phyloP scores from a whole-genome alignment of 2,888 invertebrate genomes.

The Eupsilia transversa region DNA sequence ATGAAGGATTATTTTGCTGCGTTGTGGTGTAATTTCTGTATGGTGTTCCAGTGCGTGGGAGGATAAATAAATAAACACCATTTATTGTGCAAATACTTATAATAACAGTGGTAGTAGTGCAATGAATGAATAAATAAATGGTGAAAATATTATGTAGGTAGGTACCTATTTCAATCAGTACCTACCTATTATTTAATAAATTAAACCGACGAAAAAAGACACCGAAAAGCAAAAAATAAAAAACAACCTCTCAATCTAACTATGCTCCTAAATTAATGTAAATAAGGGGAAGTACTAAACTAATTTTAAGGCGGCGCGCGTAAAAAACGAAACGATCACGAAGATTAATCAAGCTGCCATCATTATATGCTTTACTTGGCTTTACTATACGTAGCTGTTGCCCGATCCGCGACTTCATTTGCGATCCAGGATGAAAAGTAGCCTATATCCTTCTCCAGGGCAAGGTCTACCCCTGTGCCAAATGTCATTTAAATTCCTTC shows the following conservation, averaged over 20 bases:
- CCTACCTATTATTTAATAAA: not conserved
- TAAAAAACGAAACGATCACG: not conserved
- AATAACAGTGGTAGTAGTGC: not conserved
- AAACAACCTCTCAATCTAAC: not conserved
- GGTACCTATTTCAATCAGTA: not conserved
- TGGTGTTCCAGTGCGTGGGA: no score
- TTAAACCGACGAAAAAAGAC: not conserved
- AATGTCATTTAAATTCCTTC: no score
- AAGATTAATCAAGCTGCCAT: not conserved
- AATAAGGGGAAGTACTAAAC: no score
- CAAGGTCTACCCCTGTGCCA: no score
- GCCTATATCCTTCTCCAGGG: no score
- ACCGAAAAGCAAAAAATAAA: not conserved
- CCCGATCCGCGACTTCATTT: no score
- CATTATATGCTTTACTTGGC: not conserved
- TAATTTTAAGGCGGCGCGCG: not conserved
- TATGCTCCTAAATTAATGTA: not conserved
- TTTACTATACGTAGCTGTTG: no score
- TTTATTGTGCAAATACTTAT: not conserved
- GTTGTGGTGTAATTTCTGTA: no score
- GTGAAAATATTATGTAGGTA: not conserved
- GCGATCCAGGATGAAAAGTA: no score
- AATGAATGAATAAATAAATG: not conserved
- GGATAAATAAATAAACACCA: no score
- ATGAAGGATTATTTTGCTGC: no score